Percentiles rank a stretch among this genome's conserved stretches.
Conservation (phyloP, 2,888 invertebrate genomes). For the Ornithoptera alexandrae region DNA sequence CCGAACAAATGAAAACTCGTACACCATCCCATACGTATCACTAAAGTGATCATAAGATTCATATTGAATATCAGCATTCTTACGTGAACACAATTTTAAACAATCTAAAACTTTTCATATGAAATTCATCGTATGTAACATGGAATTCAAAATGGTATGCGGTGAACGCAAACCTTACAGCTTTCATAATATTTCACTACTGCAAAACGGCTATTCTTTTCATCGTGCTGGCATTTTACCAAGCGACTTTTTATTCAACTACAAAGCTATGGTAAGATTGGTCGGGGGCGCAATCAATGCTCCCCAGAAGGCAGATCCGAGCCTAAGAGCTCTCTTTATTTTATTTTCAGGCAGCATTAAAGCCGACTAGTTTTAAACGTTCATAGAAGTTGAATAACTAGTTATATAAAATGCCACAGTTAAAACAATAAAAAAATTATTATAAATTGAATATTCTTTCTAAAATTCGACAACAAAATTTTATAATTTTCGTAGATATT, state of each 20-base stretch:
- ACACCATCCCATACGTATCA: constrained; percentile 2
- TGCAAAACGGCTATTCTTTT: constrained; percentile 62
- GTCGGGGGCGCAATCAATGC: constrained; percentile 68
- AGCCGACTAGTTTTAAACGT: constrained; percentile 53
- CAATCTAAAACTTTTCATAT: constrained; percentile 7
- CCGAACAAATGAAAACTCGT: constrained; percentile 32
- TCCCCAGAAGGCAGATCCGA: constrained; percentile 56
- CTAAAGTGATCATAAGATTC: constrained; percentile 1
- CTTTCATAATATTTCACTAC: constrained; percentile 61
- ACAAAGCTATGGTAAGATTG: constrained; percentile 56
- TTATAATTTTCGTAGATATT: background rate
- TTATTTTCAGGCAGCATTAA: constrained; percentile 54
- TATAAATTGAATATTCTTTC: background rate
- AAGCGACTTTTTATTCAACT: constrained; percentile 71
- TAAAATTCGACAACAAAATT: background rate
- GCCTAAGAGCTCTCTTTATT: constrained; percentile 56
- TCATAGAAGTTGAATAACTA: constrained; percentile 45
- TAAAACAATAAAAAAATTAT: constrained; percentile 17
- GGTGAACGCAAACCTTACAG: constrained; percentile 47
- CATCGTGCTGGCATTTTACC: constrained; percentile 71
- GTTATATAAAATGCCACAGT: constrained; percentile 37
- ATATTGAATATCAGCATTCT: constrained; percentile 2
- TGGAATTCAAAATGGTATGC: constrained; percentile 33
- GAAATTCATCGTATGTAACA: constrained; percentile 17
- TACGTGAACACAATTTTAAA: constrained; percentile 6